Conservation (phyloP, 1,140 invertebrate genomes). For the Orius laevigatus region DNA sequence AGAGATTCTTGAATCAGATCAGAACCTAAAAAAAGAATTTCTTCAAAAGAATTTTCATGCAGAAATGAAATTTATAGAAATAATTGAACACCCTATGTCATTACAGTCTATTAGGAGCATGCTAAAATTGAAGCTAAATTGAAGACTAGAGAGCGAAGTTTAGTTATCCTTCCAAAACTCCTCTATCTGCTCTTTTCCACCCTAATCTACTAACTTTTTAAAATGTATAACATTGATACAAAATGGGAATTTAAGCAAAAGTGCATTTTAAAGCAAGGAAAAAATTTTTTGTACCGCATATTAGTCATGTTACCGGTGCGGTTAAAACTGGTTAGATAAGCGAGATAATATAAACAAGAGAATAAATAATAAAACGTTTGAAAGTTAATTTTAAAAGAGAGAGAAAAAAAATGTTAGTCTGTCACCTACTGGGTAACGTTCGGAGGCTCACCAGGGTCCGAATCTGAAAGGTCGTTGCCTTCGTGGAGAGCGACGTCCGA, state of each 20-base stretch:
- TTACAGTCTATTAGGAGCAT: too few species aligned
- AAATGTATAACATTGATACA: not conserved
- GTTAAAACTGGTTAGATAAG: not conserved
- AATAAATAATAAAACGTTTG: not conserved
- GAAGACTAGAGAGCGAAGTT: too few species aligned
- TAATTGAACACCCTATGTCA: not conserved
- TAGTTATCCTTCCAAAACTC: too few species aligned
- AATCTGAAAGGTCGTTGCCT: constrained; percentile 31
- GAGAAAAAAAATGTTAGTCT: constrained; percentile 4
- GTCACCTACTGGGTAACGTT: constrained; percentile 6
- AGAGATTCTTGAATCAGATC: constrained; percentile 19
- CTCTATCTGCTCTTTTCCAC: too few species aligned
- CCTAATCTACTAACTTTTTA: not conserved
- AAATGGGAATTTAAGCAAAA: not conserved
- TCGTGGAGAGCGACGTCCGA: constrained; percentile 45
- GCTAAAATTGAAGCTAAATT: not conserved
- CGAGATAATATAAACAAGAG: not conserved
- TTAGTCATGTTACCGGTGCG: not conserved
- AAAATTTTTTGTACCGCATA: not conserved
- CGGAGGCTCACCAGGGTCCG: constrained; percentile 17
- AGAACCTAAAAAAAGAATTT: constrained; percentile 16
- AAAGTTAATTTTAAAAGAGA: not conserved
- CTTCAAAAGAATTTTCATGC: not conserved
- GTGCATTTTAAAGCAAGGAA: not conserved
- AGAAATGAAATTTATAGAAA: too few species aligned